Base-by-base conservation (phyloP, 2,797 vertebrate genomes). In the Fundulus diaphanus region DNA sequence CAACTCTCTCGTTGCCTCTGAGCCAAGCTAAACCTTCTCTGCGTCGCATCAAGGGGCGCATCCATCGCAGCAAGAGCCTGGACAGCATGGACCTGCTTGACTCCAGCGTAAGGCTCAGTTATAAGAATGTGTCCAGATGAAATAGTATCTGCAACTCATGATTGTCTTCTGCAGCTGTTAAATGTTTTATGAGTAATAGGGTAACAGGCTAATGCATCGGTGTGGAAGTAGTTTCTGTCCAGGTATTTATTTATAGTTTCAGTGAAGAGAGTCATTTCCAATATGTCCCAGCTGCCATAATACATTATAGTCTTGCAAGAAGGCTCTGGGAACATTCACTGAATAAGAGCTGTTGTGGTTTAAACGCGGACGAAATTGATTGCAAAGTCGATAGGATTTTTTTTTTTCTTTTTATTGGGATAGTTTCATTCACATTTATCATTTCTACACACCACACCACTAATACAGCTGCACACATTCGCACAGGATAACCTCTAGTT, bases 61-160 rank as follows among this genome's bases (percentile, higher is more conserved):
- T 98, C 85, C 97, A 99, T 94, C 94, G 97, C 91, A 98, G 97
- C 94, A 98, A 97, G 94, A 98, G 97, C 87, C 95, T 98, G 0
- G 97, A 97, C 85, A 98, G 97, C 88, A 94, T 97, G 3, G 97
- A 98, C 78, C 96, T 98, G 92, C 97, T 97, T 67, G 97, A 98
- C 82, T 95, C 97, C 90, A 96, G 95, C 87, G 97, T 98, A 92
- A 98, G 97, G 91, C 84, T 48, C 49, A 20, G n/a, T 68, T 46
- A 68, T 46, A 48, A 68, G 27, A 7, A 0, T 27, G 9, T 44
- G 2, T 20, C n/a, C 44, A 22, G 16, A 68, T 33, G 33, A 37
- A 69, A 57, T 59, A 46, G 20, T 44, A 13, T 37, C 20, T 7
- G 61, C 16, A 72, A 31, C 29, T 44, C 27, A 22, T 33, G 18